phyloP scores from a whole-genome alignment of 2,888 invertebrate species.

The Xylota sylvarum region DNA sequence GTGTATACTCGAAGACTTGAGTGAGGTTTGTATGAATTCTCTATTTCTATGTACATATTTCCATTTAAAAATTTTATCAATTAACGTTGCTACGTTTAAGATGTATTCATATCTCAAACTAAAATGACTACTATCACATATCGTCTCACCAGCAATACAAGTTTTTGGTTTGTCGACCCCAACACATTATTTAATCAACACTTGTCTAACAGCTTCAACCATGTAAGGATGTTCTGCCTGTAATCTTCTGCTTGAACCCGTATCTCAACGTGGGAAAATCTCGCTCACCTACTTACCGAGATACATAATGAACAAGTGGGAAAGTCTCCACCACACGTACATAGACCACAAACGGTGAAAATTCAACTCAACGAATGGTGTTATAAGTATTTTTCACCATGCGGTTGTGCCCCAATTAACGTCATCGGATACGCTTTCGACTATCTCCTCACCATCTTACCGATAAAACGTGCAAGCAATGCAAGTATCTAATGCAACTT shows the following conservation, averaged over 20 bases:
- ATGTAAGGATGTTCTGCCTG: not conserved
- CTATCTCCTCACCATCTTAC: not conserved
- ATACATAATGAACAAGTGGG: not conserved
- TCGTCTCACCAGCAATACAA: too few relatives aligned
- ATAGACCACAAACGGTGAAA: not conserved
- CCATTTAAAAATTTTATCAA: too few relatives aligned
- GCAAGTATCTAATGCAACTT: not conserved
- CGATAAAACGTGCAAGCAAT: not conserved
- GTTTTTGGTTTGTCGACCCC: too few relatives aligned
- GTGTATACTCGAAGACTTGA: too few relatives aligned
- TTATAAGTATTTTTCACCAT: not conserved
- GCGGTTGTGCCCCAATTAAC: not conserved
- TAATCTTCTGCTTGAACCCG: not conserved
- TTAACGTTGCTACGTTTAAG: too few relatives aligned
- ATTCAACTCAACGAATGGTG: not conserved
- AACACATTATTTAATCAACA: not conserved
- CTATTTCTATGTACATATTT: too few relatives aligned
- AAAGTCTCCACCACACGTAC: not conserved
- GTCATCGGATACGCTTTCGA: not conserved
- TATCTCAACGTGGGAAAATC: not conserved
- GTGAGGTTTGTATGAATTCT: too few relatives aligned
- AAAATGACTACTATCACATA: too few relatives aligned
- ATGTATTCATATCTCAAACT: too few relatives aligned
- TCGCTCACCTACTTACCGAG: not conserved
- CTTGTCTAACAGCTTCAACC: too few relatives aligned